Conservation (phyloP, 2,797 vertebrate species). For the Parauchenoglanis punctatus region DNA sequence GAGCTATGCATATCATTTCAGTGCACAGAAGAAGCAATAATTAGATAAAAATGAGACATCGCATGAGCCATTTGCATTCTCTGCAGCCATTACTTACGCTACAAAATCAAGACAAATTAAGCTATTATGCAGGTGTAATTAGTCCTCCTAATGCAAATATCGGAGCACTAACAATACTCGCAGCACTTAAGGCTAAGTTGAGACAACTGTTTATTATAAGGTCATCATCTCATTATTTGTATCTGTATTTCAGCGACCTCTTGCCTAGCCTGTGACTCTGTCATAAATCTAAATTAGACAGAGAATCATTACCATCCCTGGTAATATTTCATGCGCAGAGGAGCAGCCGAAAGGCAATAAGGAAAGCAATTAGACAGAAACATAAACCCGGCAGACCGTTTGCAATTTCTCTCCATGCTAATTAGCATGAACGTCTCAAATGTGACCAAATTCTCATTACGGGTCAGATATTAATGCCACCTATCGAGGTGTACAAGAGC, state of each 20-base stretch:
- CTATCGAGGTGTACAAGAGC: not conserved
- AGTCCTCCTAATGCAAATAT: conserved; percentile 57
- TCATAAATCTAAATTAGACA: conserved; percentile 60
- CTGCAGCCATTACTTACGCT: conserved; percentile 47
- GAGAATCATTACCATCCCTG: conserved; percentile 53
- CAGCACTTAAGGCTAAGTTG: conserved; percentile 34
- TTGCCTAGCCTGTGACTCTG: conserved; percentile 36
- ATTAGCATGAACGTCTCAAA: conserved; percentile 52
- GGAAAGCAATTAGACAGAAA: conserved; percentile 59
- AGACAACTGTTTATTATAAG: conserved; percentile 52
- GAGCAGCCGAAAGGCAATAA: conserved; percentile 58
- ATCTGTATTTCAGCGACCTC: conserved; percentile 51
- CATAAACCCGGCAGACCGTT: conserved; percentile 42
- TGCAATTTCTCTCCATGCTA: conserved; percentile 34
- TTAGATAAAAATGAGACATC: conserved; percentile 38
- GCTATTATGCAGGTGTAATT: conserved; percentile 58
- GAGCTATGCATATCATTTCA: not conserved
- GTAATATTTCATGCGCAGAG: conserved; percentile 55
- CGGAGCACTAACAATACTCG: conserved; percentile 48
- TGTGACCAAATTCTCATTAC: conserved; percentile 38
- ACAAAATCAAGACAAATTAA: conserved; percentile 58
- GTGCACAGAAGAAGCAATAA: not conserved
- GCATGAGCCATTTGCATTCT: conserved; percentile 49
- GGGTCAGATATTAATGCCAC: conserved; percentile 11
- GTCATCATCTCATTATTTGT: conserved; percentile 53